These are phyloP conservation scores for Drosophila heteroneura DNA, from an alignment of 2,888 invertebrate species.

Conservation along the genomic window DNA sequence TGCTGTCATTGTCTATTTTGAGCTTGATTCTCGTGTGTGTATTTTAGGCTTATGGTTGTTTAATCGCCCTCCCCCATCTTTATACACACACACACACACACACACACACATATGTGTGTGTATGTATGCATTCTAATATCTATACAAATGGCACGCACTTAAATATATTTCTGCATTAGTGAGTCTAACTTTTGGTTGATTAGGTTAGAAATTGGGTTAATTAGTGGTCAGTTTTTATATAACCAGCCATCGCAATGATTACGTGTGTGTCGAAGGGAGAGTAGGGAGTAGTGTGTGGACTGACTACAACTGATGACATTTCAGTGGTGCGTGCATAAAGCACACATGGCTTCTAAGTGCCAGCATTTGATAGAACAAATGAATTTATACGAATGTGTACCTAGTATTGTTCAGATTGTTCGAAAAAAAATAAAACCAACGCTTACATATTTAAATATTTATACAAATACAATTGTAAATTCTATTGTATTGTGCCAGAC, in stretches of 20 bases:
- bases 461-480: not conserved
- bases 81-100: not conserved
- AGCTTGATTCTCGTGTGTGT: constrained; percentile 8
- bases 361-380: not conserved
- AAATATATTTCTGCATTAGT: constrained; percentile 48
- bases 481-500: not conserved
- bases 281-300: constrained; percentile 2
- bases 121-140: constrained; percentile 7
- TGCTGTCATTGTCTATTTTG: constrained; percentile 39
- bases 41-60: not conserved
- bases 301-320: constrained; percentile 44
- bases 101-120: too few relatives aligned
- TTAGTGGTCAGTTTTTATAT: constrained; percentile 73
- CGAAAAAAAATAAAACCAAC: not conserved
- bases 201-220: constrained; percentile 71
- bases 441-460: not conserved
- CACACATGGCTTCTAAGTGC: not conserved
- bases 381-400: not conserved
- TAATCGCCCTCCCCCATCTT: constrained; percentile 4
- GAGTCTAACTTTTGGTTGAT: constrained; percentile 32
- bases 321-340: constrained; percentile 12
- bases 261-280: not conserved
- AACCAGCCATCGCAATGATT: constrained; percentile 32
- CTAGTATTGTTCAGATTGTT: not conserved
- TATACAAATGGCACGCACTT: constrained; percentile 25